phyloP scores from a whole-genome alignment of 1,140 invertebrate species.

The Lordiphosa clarofinis region DNA sequence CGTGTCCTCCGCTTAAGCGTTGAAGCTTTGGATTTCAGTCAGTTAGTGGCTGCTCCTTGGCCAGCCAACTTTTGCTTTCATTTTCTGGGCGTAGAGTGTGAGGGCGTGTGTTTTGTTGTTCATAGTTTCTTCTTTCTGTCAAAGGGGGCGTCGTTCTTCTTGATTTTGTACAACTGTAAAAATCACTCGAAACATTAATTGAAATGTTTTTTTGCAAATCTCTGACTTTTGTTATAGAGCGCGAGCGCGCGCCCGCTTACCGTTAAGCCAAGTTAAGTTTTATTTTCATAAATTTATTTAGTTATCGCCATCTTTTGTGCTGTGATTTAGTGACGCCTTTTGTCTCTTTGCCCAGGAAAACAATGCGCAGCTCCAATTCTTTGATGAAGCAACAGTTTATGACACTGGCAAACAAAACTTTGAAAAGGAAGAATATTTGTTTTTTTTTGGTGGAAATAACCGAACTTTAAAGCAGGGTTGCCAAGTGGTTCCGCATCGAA shows the following conservation, averaged over 20 bases:
- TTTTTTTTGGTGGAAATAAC: too few relatives aligned
- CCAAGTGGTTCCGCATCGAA: too few relatives aligned
- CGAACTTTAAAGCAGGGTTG: too few relatives aligned
- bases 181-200: neutral
- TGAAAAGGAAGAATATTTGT: too few relatives aligned
- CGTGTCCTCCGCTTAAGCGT: conserved; percentile 27
- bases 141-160: neutral
- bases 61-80: conserved; percentile 65
- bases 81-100: conserved; percentile 33
- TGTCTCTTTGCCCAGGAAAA: too few relatives aligned
- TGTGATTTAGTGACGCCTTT: conserved; percentile 24
- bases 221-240: neutral
- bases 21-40: conserved; percentile 68
- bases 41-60: conserved; percentile 56
- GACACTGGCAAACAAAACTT: too few relatives aligned
- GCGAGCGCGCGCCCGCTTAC: conserved; percentile 23
- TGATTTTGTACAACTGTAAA: too few relatives aligned
- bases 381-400: too few relatives aligned
- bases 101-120: conserved; percentile 18
- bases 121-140: neutral
- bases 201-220: neutral
- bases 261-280: conserved; percentile 25
- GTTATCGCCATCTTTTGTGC: conserved; percentile 2
- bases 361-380: too few relatives aligned
- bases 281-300: conserved; percentile 1